phyloP scores from a whole-genome alignment of 2,113 vertebrate species.

The Zootoca vivipara region DNA sequence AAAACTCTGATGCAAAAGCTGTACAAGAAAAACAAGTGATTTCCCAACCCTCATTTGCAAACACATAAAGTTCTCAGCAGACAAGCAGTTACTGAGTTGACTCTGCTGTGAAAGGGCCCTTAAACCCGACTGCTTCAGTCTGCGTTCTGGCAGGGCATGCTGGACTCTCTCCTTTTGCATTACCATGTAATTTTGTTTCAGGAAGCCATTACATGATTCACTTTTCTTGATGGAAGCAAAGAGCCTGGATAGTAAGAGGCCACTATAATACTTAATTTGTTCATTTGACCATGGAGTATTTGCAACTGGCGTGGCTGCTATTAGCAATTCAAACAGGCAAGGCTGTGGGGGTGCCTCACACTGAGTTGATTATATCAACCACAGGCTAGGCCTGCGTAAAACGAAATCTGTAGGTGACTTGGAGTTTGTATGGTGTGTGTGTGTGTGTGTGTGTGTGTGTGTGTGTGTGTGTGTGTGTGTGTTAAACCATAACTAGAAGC shows the following conservation, averaged over 20 bases:
- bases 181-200: slow-evolving; percentile 1
- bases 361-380: neutral
- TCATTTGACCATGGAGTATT: slow-evolving; percentile 6
- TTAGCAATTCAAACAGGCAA: neutral
- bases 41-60: neutral
- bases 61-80: neutral
- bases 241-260: neutral
- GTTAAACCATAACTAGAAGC: neutral
- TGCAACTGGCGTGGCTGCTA: neutral
- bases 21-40: neutral
- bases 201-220: slow-evolving; percentile 3
- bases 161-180: neutral
- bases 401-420: neutral
- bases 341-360: neutral
- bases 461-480: no score
- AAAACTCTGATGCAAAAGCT: neutral
- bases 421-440: neutral
- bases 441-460: no score
- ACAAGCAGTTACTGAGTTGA: neutral
- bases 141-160: neutral
- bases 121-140: neutral
- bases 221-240: neutral
- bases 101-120: neutral
- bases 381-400: neutral
- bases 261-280: slow-evolving; percentile 5